A percentile compares a stretch with the other conserved stretches of the same genome.
Conservation (phyloP, 2,797 vertebrate genomes). For the Morelia viridis region DNA sequence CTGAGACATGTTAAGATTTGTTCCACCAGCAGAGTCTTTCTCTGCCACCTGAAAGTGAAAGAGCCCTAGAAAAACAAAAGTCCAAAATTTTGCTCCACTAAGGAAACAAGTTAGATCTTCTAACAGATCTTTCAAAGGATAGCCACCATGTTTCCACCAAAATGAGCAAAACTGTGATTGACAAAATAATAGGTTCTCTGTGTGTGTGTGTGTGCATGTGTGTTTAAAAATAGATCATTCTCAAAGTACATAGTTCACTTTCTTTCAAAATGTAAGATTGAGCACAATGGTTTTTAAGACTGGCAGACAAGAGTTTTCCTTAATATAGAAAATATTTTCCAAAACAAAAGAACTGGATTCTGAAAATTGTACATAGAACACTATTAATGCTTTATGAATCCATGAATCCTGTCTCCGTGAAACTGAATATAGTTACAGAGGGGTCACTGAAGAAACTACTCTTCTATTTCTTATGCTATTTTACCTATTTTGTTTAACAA, state of each 20-base stretch:
- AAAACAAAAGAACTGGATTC: not conserved
- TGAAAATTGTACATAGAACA: not conserved
- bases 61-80: no score
- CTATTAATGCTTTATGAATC: not conserved
- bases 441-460: not conserved
- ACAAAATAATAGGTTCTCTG: no score
- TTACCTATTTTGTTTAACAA: not conserved
- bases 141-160: no score
- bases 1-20: not conserved
- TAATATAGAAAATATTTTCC: not conserved
- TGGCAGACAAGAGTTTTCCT: not conserved
- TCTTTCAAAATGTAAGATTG: no score
- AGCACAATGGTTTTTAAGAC: no score
- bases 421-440: conserved; percentile 28
- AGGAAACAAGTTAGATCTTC: no score
- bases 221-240: no score
- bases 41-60: not conserved
- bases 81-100: no score
- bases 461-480: not conserved
- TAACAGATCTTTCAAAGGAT: no score
- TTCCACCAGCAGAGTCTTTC: not conserved
- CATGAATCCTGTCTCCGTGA: not conserved
- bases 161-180: no score
- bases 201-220: no score
- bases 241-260: no score